These are phyloP conservation scores for Dufourea novaeangliae DNA, from an alignment of 1,140 invertebrate genomes.

Conservation along the genomic window DNA sequence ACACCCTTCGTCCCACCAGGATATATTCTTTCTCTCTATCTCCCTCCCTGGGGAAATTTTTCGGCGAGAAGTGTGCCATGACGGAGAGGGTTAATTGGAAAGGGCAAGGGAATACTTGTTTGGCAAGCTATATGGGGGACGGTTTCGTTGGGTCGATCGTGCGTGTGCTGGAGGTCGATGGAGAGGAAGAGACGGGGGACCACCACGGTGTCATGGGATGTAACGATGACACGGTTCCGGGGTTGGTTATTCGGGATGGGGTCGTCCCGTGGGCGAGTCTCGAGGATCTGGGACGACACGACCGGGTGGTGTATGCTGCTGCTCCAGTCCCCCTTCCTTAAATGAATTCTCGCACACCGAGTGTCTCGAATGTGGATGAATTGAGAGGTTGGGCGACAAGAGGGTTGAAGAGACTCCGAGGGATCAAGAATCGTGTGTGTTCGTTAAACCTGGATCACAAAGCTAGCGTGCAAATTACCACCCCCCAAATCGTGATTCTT, in stretches of 20 bases:
- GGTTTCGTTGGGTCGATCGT: neutral
- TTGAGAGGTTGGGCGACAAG: too few relatives aligned
- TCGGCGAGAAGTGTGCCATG: slow-evolving; percentile 27
- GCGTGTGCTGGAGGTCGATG: neutral
- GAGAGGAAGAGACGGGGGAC: neutral
- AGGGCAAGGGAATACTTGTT: neutral
- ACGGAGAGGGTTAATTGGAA: slow-evolving; percentile 33
- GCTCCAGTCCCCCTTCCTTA: too few relatives aligned
- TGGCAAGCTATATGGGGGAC: neutral
- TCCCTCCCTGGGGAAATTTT: slow-evolving; percentile 49
- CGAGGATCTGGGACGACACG: neutral
- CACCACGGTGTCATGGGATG: neutral
- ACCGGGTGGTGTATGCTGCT: neutral
- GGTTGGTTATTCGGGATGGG: neutral
- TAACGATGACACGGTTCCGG: slow-evolving; percentile 1
- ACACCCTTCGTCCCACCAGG: too few relatives aligned
- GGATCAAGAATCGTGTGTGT: too few relatives aligned
- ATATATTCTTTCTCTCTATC: too few relatives aligned
- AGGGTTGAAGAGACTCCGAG: too few relatives aligned
- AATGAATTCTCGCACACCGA: too few relatives aligned
- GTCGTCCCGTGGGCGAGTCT: neutral
- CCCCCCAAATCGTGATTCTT: too few relatives aligned
- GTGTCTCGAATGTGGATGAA: too few relatives aligned
- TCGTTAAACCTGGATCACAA: too few relatives aligned
- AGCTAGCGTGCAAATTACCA: too few relatives aligned